Evolutionary conservation across 2,888 invertebrate genomes (phyloP).

Genomic region (Acanthosoma haemorrhoidale): DNA sequence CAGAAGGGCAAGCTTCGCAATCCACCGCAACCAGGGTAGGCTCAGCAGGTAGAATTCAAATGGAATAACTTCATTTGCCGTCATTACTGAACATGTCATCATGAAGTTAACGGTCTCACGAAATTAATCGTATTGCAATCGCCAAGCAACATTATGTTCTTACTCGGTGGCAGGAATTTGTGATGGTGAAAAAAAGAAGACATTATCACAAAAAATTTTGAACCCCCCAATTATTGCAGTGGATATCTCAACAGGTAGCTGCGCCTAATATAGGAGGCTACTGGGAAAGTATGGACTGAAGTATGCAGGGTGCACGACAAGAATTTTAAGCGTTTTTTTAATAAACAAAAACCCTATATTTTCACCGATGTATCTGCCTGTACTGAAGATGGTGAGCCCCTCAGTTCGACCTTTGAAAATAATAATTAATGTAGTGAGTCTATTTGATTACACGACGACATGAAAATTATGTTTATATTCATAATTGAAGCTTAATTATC

Average conservation of each 20-base stretch:
- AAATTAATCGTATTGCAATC: too few species aligned
- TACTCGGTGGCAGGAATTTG: neutral
- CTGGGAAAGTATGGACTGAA: neutral
- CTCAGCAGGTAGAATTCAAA: constrained; percentile 2
- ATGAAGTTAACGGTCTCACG: neutral
- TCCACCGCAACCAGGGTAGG: too few species aligned
- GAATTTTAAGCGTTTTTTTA: neutral
- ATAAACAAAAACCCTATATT: too few species aligned
- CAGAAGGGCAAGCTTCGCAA: too few species aligned
- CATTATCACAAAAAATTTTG: too few species aligned
- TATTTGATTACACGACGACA: too few species aligned
- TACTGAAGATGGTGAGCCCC: too few species aligned
- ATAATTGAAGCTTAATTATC: too few species aligned
- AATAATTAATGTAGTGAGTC: too few species aligned
- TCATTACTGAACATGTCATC: neutral
- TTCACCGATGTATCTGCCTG: too few species aligned
- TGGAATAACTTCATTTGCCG: neutral
- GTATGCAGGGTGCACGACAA: neutral
- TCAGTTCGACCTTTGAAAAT: too few species aligned
- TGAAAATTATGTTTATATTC: too few species aligned
- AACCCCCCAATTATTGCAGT: neutral
- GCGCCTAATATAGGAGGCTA: constrained; percentile 1
- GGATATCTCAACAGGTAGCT: constrained; percentile 1
- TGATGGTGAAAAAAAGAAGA: neutral
- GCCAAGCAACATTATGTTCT: neutral